Evolutionary conservation across 2,113 vertebrate genomes (phyloP).

Genomic region (Odocoileus hemionus): DNA sequence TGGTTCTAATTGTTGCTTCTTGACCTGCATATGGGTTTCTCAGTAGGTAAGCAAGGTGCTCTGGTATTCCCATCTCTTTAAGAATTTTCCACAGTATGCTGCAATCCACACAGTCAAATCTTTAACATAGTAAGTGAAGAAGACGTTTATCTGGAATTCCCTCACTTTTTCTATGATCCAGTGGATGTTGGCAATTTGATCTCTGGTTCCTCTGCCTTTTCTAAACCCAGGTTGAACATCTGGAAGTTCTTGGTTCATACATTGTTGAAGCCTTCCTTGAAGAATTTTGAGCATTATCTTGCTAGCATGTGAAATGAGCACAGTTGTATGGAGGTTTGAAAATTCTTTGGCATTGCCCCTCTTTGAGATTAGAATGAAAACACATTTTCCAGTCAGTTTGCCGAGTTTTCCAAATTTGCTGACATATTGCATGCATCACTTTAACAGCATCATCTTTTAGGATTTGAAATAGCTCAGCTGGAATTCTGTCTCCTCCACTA

Average conservation of each 20-base stretch:
- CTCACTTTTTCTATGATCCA: not conserved
- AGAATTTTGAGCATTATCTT: not conserved
- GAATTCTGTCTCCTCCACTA: not conserved
- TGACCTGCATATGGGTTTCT: not conserved
- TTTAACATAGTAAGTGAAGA: not conserved
- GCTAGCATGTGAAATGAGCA: not conserved
- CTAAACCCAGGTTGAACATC: not conserved
- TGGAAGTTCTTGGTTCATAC: not conserved
- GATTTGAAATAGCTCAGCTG: not conserved
- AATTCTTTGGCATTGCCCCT: not conserved
- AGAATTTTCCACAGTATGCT: not conserved
- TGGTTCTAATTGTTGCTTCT: not conserved
- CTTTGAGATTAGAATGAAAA: not conserved
- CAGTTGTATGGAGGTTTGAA: not conserved
- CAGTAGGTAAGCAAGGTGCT: not conserved
- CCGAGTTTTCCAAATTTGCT: not conserved
- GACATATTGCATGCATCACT: not conserved
- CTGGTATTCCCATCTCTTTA: not conserved
- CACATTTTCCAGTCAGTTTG: not conserved
- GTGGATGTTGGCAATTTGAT: not conserved
- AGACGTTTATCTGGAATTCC: not conserved
- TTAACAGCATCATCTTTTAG: not conserved
- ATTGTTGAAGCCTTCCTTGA: not conserved
- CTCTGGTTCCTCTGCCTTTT: not conserved
- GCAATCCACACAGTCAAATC: not conserved